Evolutionary conservation across 2,113 vertebrate species (phyloP), one percentile per base, ranked within the genome.

Genomic region (Phylloscopus trochiloides): DNA sequence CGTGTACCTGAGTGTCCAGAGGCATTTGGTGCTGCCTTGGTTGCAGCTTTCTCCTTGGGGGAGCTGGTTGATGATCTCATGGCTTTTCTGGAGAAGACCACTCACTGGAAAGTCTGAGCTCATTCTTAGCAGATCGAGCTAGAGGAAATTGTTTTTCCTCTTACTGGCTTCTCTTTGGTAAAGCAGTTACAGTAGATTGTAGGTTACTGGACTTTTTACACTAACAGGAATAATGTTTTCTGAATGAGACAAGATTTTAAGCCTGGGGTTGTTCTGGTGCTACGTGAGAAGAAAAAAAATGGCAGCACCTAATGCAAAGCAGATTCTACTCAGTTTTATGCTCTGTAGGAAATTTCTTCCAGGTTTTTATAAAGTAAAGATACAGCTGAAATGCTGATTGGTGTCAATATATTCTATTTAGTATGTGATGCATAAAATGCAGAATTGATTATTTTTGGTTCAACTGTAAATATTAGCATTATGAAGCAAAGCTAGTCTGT

Each of bases 81-180:
- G 61, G 47, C 5, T 2, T 50, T 75, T 63, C 40, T 78, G 85
- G 72, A 72, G 62, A 68, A 57, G 28, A 70, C 24, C 3, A 6
- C 38, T 82, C 7, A 2, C 22, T 61, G 57, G 43, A 52, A 71
- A 36, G 48, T 14, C 59, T 1, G 2, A 48, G 34, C 42, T 71
- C 9, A 4, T 63, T 47, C 29, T 50, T n/a, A 84, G 51, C 0
- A 0, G 28, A 52, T 50, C 4, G 1, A 47, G 18, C 40, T 40
- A 31, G 58, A 66, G 52, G 62, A 95, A 79, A 88, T 51, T 1
- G 12, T 43, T 80, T 92, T 87, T 70, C 38, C 20, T 68, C 58
- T 76, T 4, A 3, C 22, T 65, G 50, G 10, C 26, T 63, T 31
- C 28, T 68, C 66, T 90, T 79, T 50, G 31, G 38, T 85, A 32